Base-by-base conservation (phyloP, 2,888 invertebrate genomes). In the Oeneis ivallda region DNA sequence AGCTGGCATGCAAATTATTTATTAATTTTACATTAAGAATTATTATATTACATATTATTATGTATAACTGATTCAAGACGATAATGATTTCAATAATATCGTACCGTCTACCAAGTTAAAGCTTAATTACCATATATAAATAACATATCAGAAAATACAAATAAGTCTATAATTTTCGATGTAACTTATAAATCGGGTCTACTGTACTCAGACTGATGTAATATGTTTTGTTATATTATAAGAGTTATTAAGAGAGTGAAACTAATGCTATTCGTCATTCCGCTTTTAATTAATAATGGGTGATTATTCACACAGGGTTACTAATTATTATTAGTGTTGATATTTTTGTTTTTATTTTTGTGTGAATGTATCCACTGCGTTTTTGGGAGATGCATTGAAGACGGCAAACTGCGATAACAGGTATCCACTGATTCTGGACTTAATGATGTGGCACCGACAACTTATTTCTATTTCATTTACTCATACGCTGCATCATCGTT, bases 391-490 rank as follows among this genome's bases (percentile, higher is more conserved):
- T 50, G 63, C 74, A 76, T 75, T 75, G 86, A 89, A 90, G 91
- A 89, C 91, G 90, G 91, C 90, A 91, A 88, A 85, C 83, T 90
- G 90, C 85, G 86, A 84, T 80, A 78, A 76, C 80, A 81, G 81
- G 82, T 81, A 84, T 74, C 72, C 58, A 68, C 62, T 74, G 68
- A 67, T 76, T 79, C 78, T 81, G 80, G 81, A 80, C 75, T 76
- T 75, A 72, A 82, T 87, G 89, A 89, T 89, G 92, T 91, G 91
- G 91, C 90, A 90, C 91, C 91, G 91, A 89, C 91, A 86, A 88
- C 85, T 74, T 76, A 69, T 74, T 41, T 53, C 50, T 57, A 41
- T 79, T 74, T 74, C 68, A 75, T 78, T 76, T 76, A 72, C 79
- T 82, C 82, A 85, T 83, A 72, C 75, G 85, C 87, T 87, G 76